A percentile compares a stretch with the other conserved stretches of the same genome.
phyloP scores from a whole-genome alignment of 2,888 invertebrate genomes.

The Pachliopta kotzebuea region DNA sequence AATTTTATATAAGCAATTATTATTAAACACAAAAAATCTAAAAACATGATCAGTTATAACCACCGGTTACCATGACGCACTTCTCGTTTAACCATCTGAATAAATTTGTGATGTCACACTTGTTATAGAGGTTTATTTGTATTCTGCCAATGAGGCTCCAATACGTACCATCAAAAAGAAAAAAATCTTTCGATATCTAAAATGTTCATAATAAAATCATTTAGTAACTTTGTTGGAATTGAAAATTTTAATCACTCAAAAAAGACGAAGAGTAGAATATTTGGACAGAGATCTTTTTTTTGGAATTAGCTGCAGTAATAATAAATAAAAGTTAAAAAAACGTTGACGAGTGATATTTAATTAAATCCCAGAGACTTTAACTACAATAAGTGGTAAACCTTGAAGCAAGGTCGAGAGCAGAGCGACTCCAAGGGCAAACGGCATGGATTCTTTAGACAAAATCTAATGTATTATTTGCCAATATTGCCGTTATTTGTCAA shows the following conservation, averaged over 20 bases:
- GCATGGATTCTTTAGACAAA: conserved; percentile 5
- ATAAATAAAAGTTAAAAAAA: no score
- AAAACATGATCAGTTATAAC: background rate
- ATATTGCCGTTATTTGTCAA: no score
- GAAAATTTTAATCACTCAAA: no score
- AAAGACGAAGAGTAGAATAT: no score
- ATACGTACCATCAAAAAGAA: background rate
- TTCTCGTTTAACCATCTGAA: conserved; percentile 48
- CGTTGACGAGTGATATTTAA: background rate
- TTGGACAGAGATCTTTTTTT: no score
- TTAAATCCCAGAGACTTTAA: background rate
- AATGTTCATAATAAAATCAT: background rate
- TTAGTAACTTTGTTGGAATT: background rate
- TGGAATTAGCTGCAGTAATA: no score
- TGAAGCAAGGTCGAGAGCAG: conserved; percentile 22
- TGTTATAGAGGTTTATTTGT: background rate
- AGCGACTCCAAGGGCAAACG: conserved; percentile 15
- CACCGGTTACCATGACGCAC: conserved; percentile 32
- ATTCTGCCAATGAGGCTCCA: conserved; percentile 1
- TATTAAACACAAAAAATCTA: background rate
- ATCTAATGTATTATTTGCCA: background rate
- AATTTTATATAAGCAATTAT: no score
- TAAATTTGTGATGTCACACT: conserved; percentile 41
- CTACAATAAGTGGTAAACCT: conserved; percentile 5
- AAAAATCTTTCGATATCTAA: background rate